Evolutionary conservation across 1,140 invertebrate species (phyloP), one percentile per base, ranked within the genome.

Genomic region (Scylla paramamosain): DNA sequence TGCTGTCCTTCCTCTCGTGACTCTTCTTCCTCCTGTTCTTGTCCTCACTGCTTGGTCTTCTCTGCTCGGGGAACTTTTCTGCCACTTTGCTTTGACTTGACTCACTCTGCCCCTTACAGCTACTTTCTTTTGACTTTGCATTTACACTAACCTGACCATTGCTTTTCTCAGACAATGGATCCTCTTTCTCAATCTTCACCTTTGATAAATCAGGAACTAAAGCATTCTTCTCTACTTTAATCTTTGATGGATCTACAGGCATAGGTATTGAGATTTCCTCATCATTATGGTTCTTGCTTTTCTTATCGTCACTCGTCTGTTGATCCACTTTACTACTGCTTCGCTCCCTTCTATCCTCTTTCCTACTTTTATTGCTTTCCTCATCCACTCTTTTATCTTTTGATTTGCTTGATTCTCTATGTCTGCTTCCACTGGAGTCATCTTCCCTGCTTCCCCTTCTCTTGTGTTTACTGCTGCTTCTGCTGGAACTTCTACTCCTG

Each of bases 191-290:
- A 59, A 77, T 93, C 59, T 95, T 95, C 8, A 95, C 94, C 28
- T 67, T 87, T 59, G 94, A 95, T 29, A 95, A 29, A 77, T 95
- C 91, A 87, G 77, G 52, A 28, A 52, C 31, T 48, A 91, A 67
- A 8, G 16, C 52, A n/a, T 95, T 87, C 31, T 93, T 93, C 59
- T 95, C 92, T n/a, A 59, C 45, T 93, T 95, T 95, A 46, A 95
- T 95, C 67, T 92, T 92, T 39, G 91, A 92, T 6, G 91, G 91
- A 45, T 95, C 94, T 7, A 95, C 46, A 29, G 94, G 94, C 94
- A 95, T 95, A 32, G 94, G 94, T 39, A 83, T 91, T 93, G 95
- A 93, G 25, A 91, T 20, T 32, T 32, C 28, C n/a, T 39, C 14
- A 4, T 91, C 83, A n/a, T 25, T 25, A 0, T 83, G n/a, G 32